Evolutionary conservation across 2,888 invertebrate species (phyloP).

Genomic region (Spodoptera littoralis): DNA sequence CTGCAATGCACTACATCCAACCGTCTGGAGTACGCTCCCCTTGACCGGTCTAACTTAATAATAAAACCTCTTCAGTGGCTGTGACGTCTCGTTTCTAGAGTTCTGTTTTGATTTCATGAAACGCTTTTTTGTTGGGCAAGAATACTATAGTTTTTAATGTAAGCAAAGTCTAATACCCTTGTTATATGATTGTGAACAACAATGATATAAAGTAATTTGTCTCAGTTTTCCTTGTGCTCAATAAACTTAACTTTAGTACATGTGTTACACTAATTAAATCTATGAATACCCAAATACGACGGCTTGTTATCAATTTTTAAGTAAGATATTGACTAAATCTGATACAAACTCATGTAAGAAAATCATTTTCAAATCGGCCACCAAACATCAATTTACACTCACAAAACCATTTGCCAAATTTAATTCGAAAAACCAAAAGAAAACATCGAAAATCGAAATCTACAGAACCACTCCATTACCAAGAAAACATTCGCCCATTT

Average conservation of each 20-base stretch:
- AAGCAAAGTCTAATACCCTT: no score
- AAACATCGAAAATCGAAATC: slow-evolving; percentile 28
- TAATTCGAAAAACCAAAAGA: slow-evolving; percentile 26
- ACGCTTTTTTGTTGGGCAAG: slow-evolving; percentile 22
- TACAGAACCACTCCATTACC: slow-evolving; percentile 54
- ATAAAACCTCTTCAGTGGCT: slow-evolving; percentile 81
- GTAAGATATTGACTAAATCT: no score
- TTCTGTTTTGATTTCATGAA: slow-evolving; percentile 58
- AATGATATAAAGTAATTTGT: no score
- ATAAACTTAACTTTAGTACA: no score
- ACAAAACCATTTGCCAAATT: slow-evolving; percentile 17
- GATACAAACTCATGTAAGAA: no score
- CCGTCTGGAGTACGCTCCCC: slow-evolving; percentile 70
- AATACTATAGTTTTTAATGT: slow-evolving; percentile 1
- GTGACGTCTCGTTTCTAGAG: slow-evolving; percentile 77
- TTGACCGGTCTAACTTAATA: slow-evolving; percentile 85
- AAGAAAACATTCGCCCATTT: slow-evolving; percentile 55
- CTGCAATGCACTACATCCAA: slow-evolving; percentile 76
- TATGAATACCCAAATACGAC: no score
- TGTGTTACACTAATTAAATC: no score
- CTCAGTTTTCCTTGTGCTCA: no score
- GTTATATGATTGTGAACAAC: no score
- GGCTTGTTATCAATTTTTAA: neutral
- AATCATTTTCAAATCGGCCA: neutral
- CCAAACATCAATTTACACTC: neutral